Conservation (phyloP, 2,797 vertebrate genomes). For the Epinephelus coioides region DNA sequence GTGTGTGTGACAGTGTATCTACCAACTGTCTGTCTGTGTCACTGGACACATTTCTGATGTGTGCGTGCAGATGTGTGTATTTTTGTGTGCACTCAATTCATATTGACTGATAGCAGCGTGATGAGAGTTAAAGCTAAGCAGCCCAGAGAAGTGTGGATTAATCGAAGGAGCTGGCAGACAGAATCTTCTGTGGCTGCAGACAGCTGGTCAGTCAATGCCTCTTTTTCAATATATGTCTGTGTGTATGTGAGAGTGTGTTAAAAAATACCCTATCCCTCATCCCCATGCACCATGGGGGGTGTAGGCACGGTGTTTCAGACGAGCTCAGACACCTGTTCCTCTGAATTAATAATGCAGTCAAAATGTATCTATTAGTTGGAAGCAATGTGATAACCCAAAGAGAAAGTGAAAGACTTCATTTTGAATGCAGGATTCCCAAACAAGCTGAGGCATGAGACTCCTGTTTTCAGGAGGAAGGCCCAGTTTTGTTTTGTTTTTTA, state of each 20-base stretch:
- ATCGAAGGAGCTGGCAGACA: constrained; percentile 67
- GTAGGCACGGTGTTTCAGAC: constrained; percentile 28
- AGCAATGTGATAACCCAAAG: constrained; percentile 2
- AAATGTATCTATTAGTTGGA: constrained; percentile 47
- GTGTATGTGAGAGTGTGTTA: not conserved
- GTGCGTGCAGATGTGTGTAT: constrained; percentile 28
- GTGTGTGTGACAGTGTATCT: constrained; percentile 7
- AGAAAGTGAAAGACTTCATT: constrained; percentile 14
- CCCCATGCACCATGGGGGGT: not conserved
- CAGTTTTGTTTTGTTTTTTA: constrained; percentile 30
- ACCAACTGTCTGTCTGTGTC: constrained; percentile 37
- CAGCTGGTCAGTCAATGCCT: constrained; percentile 50
- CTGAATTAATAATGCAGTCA: constrained; percentile 51
- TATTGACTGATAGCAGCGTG: constrained; percentile 67
- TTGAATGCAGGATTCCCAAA: constrained; percentile 27
- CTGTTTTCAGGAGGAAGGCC: constrained; percentile 20
- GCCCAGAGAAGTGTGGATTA: constrained; percentile 68
- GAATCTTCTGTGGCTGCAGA: constrained; percentile 49
- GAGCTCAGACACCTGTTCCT: constrained; percentile 3
- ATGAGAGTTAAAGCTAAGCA: constrained; percentile 62
- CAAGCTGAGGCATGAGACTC: constrained; percentile 8
- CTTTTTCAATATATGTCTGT: constrained; percentile 51
- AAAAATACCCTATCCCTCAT: not conserved
- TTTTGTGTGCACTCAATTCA: constrained; percentile 39
- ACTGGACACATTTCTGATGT: constrained; percentile 40